Base-by-base conservation (phyloP, 1,140 invertebrate genomes). In the Cotesia typhae region DNA sequence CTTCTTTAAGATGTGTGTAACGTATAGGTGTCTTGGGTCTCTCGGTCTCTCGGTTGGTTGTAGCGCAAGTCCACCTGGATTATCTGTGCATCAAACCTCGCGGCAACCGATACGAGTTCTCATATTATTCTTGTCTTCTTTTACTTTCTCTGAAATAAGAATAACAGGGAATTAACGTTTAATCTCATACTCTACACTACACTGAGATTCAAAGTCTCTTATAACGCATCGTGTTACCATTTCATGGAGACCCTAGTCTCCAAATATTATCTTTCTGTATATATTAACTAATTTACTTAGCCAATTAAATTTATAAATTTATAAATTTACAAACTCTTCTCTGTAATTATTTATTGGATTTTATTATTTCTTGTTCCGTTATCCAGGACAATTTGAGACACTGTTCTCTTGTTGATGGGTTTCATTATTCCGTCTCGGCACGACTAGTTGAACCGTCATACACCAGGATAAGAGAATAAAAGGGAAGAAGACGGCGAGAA, bases 81-180 rank as follows among this genome's bases (percentile, higher is more conserved):
- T 76, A 76, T 76, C 74, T 74, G 71, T 68, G 68, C 69, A 76
- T 76, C 74, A 73, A 76, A 76, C 68, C 74, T 73, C 68, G 68
- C 67, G 72, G 74, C 74, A 71, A 74, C 72, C 72, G 74, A 76
- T 76, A 76, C 74, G 68, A 67, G 71, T 76, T 76, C 68, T 76
- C 71, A 71, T 73, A 76, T 76, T 70, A 74, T 73, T 75, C 71
- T 73, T 73, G 41, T 47, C 41, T 47, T 47, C 36, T 72, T 67
- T 59, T 59, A 20, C 63, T 3, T 47, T 3, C 28, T 60, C 61
- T 66, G 65, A 14, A 52, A 47, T 47, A 73, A 37, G 37, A 61
- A 20, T 68, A 52, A 52, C 53, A 68, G 28, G 60, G 66, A 57
- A 69, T 52, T 47, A 47, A 47, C 41, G 41, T 47, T 47, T 6